A percentile compares a stretch with the other conserved stretches of the same genome.
phyloP scores from a whole-genome alignment of 1,140 invertebrate species.

The Rhagoletis zephyria region DNA sequence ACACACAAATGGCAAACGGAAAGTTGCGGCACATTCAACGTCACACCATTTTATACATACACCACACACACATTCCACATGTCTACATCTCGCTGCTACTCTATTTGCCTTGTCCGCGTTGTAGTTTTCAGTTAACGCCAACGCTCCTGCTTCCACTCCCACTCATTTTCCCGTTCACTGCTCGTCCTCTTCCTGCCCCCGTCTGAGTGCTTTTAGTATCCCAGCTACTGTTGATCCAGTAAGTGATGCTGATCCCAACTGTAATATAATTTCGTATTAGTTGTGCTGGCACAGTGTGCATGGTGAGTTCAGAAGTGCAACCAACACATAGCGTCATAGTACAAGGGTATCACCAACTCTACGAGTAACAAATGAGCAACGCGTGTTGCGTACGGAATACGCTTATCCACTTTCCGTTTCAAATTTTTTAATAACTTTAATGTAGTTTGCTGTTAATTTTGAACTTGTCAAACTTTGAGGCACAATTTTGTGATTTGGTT shows the following conservation, averaged over 20 bases:
- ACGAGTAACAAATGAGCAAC: conserved; percentile 4
- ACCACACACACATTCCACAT: not conserved
- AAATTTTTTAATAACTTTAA: too few relatives aligned
- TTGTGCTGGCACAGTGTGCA: conserved; percentile 13
- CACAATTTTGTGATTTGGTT: too few relatives aligned
- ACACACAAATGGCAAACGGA: conserved; percentile 33
- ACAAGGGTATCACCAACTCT: not conserved
- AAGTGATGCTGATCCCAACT: conserved; percentile 42
- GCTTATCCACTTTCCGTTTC: too few relatives aligned
- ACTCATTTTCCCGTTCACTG: too few relatives aligned
- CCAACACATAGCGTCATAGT: not conserved
- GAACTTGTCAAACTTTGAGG: too few relatives aligned
- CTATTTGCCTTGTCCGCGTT: not conserved
- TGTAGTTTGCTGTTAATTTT: too few relatives aligned
- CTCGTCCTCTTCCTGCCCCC: too few relatives aligned
- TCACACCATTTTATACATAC: not conserved
- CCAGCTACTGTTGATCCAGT: not conserved
- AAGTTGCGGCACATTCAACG: conserved; percentile 24
- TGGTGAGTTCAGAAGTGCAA: not conserved
- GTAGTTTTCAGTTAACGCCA: not conserved
- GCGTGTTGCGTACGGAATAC: not conserved
- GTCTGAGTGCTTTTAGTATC: too few relatives aligned
- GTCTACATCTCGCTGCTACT: not conserved
- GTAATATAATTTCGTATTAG: conserved; percentile 30
- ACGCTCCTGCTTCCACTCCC: too few relatives aligned